Base-by-base conservation (phyloP, 2,888 invertebrate species). In the Ophion costatus region DNA sequence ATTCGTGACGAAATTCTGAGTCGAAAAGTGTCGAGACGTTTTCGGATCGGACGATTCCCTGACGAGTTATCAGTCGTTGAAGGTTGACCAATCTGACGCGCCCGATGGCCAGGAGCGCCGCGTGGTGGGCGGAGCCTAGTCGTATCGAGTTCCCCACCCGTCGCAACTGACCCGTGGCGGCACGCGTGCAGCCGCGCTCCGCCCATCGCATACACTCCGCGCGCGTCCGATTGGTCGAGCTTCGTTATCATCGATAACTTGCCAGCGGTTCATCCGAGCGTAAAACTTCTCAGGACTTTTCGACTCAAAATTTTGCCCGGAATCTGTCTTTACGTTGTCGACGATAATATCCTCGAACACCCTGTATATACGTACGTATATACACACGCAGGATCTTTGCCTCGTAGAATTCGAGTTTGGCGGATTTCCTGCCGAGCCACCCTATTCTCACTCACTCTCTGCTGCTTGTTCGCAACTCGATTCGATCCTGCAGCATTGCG, bases 391-490 rank as follows among this genome's bases (percentile, higher is more conserved):
- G 9, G 22, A 74, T 51, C 51, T 51, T 51, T 51, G 51, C 17
- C 51, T 51, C 14, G 51, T 51, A 3, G 11, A 17, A 51, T 51
- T 17, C 22, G 69, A 51, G 38, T 71, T 33, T 69, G 51, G 57
- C 38, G 38, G 42, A 24, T 14, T 71, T 22, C 20, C 56, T 17
- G 59, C 51, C 5, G 17, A 51, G 51, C 51, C 51, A 51, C 51
- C 51, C 51, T 51, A 51, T 51, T 51, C 51, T 51, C 51, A 17
- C 51, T 77, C 42, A 66, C 57, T 83, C 20, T 38, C 57, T 38
- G 57, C 67, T 17, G 51, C 45, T 67, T 29, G 29, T 42, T 24
- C 38, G 17, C 42, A 81, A 84, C 64, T 81, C 77, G 42, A 84
- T 84, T 81, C 69, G 38, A 29, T 42, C 51, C 67, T 42, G 61